phyloP scores from a whole-genome alignment of 1,140 invertebrate genomes.

The Eubasilissa regina region DNA sequence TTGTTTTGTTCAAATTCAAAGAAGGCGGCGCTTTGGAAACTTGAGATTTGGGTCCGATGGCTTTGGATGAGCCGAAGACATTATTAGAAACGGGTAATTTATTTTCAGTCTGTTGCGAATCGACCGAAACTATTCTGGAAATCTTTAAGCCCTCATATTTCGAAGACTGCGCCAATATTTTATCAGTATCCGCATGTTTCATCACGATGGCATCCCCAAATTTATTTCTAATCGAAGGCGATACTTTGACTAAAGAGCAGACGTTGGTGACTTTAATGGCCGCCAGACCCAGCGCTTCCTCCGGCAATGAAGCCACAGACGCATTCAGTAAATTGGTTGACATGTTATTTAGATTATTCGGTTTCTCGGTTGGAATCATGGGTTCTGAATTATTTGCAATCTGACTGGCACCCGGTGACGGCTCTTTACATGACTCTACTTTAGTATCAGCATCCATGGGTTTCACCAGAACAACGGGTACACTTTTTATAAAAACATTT shows the following conservation, averaged over 20 bases:
- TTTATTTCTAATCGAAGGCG: neutral
- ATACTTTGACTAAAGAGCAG: neutral
- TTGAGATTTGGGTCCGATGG: too few relatives aligned
- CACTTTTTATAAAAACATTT: neutral
- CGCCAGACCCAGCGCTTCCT: neutral
- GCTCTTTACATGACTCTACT: too few relatives aligned
- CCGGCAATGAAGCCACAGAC: too few relatives aligned
- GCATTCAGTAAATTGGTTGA: too few relatives aligned
- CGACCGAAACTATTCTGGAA: neutral
- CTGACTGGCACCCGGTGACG: too few relatives aligned
- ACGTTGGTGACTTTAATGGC: conserved; percentile 29
- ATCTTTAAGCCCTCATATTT: conserved; percentile 3
- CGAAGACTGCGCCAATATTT: neutral
- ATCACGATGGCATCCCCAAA: neutral
- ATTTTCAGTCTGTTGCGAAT: neutral
- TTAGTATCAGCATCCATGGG: too few relatives aligned
- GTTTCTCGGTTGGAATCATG: too few relatives aligned
- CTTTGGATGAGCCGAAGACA: too few relatives aligned
- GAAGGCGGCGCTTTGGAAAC: neutral
- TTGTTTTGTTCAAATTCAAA: conserved; percentile 4
- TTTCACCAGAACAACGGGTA: too few relatives aligned
- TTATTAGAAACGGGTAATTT: neutral
- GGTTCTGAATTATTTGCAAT: too few relatives aligned
- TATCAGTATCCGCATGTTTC: neutral
- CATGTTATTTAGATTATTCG: too few relatives aligned